Percentiles rank a stretch among this genome's conserved stretches.
Evolutionary conservation across 2,113 vertebrate genomes (phyloP).

Genomic region (Emydura subglobosa): DNA sequence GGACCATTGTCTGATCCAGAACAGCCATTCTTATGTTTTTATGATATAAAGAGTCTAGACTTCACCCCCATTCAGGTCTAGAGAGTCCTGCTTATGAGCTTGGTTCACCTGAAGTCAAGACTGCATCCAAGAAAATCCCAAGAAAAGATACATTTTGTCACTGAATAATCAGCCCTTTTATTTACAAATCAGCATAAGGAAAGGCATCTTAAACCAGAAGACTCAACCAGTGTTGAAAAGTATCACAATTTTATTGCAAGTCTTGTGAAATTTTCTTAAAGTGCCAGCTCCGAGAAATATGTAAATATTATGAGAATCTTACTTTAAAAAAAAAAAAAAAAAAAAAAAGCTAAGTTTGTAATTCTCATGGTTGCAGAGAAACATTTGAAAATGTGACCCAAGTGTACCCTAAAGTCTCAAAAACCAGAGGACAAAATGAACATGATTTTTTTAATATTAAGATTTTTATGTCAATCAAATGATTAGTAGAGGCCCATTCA

Average conservation of each 20-base stretch:
- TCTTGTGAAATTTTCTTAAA: neutral
- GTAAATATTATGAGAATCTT: neutral
- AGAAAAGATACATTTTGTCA: neutral
- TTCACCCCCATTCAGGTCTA: neutral
- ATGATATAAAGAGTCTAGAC: neutral
- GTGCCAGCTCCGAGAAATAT: neutral
- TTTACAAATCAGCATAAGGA: accelerated
- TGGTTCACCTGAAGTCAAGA: neutral
- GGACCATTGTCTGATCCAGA: too few relatives aligned
- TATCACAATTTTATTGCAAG: neutral
- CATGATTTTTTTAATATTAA: neutral
- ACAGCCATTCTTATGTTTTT: neutral
- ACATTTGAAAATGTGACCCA: neutral
- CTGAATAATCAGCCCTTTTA: neutral
- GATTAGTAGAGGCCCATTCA: neutral
- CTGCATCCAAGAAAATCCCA: neutral
- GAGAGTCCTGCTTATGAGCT: neutral
- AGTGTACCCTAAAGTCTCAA: neutral
- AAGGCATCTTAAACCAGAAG: neutral
- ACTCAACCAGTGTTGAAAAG: neutral
- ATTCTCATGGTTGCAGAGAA: neutral
- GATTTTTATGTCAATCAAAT: neutral
- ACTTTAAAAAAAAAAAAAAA: too few relatives aligned
- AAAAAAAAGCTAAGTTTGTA: too few relatives aligned
- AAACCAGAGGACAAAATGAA: neutral